Evolutionary conservation across 2,888 invertebrate species (phyloP), one percentile per base, ranked within the genome.

Genomic region (Polydrusus tereticollis): DNA sequence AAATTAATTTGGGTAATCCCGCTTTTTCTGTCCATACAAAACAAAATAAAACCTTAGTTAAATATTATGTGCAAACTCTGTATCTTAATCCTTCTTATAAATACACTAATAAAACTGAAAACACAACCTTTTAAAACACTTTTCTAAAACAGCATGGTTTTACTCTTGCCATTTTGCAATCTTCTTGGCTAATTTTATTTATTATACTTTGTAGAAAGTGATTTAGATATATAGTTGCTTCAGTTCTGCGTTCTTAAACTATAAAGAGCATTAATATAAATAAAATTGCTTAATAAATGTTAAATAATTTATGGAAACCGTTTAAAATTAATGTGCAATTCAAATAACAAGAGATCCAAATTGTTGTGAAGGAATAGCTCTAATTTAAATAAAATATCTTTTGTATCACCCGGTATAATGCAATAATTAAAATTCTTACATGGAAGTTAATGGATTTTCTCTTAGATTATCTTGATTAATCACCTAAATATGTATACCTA

Each of bases 221-320:
- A 23, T 50, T 50, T 50, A 26, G 50, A 23, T 26, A 50, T 50
- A 50, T 50, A 50, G 50, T 50, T 50, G 14, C 50, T 50, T 26
- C 50, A 50, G 50, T 50, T 50, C 26, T 50, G 23, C 50, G 20
- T 45, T n/a, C 26, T 12, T 26, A 26, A 50, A 14, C 23, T 26
- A 14, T 50, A 26, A 50, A 26, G 26, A 26, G 14, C 50, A 50
- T 50, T 26, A 50, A 23, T 23, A 47, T 47, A 47, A 50, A 50
- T 50, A 50, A 50, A 50, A 14, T 26, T 50, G 26, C 50, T 16
- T 3, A 43, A 14, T 26, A 26, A 50, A 50, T 47, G 50, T 26
- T 50, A 50, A 50, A 26, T 50, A 14, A 50, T 50, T 50, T 26
- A 50, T 50, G 50, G 14, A 50, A 50, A 50, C 26, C 6, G 10